Evolutionary conservation across 2,888 invertebrate species (phyloP), one percentile per base, ranked within the genome.

Genomic region (Atethmia centrago): DNA sequence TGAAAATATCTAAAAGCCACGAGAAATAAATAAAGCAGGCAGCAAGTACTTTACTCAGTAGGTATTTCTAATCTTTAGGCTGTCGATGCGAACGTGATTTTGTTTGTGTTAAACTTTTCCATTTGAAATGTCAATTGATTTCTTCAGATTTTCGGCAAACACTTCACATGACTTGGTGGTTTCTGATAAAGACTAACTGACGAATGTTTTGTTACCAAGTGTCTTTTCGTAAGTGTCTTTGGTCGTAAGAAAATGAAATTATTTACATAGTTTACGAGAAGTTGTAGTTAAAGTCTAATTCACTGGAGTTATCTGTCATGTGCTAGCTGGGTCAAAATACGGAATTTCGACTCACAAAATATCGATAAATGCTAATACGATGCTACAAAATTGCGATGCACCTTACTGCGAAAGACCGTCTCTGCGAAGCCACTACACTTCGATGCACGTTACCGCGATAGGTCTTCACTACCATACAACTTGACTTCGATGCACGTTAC

Each of bases 1-100:
- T 58, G 69, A 64, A 77, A 82, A 79, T 81, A 78, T 58, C 73
- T 85, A 31, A 55, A 83, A 79, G 58, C 68, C 56, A 68, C 53
- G 49, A 73, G 65, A 64, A 76, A 73, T 82, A 69, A 68, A 79
- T 70, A 63, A 73, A 63, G 71, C 61, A 62, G 68, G 16, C 47
- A 25, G n/a, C 59, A 67, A 73, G 68, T 73, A 68, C 73, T 59
- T n/a, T 2, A 61, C 78, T 78, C 63, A 64, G 55, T 36, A 42
- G 45, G 45, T 47, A 16, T 3, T 69, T 71, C 25, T 61, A 55
- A 69, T 80, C 64, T 75, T 25, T 2, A 69, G 19, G 19, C 70
- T 40, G 51, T 56, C 42, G 76, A 66, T 28, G 56, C 31, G 56
- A 31, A 63, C 31, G n/a, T 55, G 53, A 65, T 77, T 77, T 53